phyloP scores from a whole-genome alignment of 1,140 invertebrate species.

The Spodoptera frugiperda region DNA sequence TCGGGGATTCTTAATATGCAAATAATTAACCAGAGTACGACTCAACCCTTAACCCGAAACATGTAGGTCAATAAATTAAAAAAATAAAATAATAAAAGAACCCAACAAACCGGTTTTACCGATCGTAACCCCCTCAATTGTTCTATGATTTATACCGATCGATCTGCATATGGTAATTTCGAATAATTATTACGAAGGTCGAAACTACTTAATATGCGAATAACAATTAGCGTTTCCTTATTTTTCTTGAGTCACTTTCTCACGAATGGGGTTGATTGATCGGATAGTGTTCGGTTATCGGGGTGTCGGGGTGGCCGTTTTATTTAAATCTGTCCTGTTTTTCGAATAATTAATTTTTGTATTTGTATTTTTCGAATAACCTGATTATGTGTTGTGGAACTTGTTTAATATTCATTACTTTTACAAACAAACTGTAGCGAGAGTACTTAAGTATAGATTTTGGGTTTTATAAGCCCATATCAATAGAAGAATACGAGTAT shows the following conservation, averaged over 20 bases:
- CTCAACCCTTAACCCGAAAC: slow-evolving; percentile 63
- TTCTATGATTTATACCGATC: slow-evolving; percentile 82
- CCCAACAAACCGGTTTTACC: slow-evolving; percentile 63
- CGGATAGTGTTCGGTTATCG: slow-evolving; percentile 46
- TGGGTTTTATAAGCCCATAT: no score
- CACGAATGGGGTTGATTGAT: slow-evolving; percentile 75
- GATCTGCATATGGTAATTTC: slow-evolving; percentile 76
- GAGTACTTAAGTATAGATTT: neutral
- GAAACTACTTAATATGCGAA: slow-evolving; percentile 80
- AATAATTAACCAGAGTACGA: slow-evolving; percentile 69
- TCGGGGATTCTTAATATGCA: slow-evolving; percentile 69
- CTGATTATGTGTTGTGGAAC: neutral
- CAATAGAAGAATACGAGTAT: no score
- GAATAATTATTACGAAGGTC: slow-evolving; percentile 65
- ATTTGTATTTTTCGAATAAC: slow-evolving; percentile 23
- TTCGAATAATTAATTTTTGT: slow-evolving; percentile 26
- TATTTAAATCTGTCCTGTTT: slow-evolving; percentile 40
- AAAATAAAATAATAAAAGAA: slow-evolving; percentile 67
- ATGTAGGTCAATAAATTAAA: slow-evolving; percentile 81
- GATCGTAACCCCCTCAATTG: slow-evolving; percentile 71
- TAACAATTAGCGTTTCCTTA: slow-evolving; percentile 77
- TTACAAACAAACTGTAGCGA: neutral
- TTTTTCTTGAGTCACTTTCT: slow-evolving; percentile 69
- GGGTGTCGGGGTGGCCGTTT: slow-evolving; percentile 44
- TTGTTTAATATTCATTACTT: neutral